phyloP scores from a whole-genome alignment of 2,888 invertebrate genomes.

The Itoplectis maculator region DNA sequence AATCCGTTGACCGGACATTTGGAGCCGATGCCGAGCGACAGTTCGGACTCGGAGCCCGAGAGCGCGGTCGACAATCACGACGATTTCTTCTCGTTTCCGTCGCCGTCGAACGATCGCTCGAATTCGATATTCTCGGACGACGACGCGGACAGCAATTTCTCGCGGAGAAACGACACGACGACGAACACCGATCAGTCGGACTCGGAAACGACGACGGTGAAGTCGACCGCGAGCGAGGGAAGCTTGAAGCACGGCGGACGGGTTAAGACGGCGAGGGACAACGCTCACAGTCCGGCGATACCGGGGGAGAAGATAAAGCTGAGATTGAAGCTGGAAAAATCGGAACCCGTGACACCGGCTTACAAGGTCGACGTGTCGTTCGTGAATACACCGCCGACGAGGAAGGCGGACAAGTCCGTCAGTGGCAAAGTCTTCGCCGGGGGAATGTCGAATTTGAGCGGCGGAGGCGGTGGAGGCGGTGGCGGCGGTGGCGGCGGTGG shows the following conservation, averaged over 20 bases:
- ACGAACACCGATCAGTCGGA: conserved; percentile 86
- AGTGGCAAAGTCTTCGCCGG: conserved; percentile 84
- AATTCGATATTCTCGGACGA: conserved; percentile 87
- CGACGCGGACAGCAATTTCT: conserved; percentile 87
- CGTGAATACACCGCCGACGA: conserved; percentile 86
- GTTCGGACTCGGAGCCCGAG: conserved; percentile 87
- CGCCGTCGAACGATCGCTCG: conserved; percentile 85
- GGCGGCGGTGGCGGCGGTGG: too few relatives aligned
- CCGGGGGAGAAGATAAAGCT: conserved; percentile 92
- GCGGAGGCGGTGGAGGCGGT: too few relatives aligned
- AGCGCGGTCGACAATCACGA: conserved; percentile 83
- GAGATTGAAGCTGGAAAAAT: conserved; percentile 92
- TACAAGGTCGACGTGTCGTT: conserved; percentile 93
- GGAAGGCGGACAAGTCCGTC: conserved; percentile 85
- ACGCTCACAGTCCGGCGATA: conserved; percentile 82
- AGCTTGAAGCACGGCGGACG: conserved; percentile 84
- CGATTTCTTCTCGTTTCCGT: conserved; percentile 85
- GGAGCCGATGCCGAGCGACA: conserved; percentile 91
- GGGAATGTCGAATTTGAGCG: conserved; percentile 76
- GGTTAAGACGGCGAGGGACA: conserved; percentile 81
- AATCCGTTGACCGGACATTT: conserved; percentile 95
- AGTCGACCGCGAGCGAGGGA: conserved; percentile 87
- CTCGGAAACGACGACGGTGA: conserved; percentile 86
- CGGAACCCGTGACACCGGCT: conserved; percentile 91
- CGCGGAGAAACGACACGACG: conserved; percentile 85